A percentile compares a stretch with the other conserved stretches of the same genome.
Conservation (phyloP, 2,888 invertebrate species). For the Acronicta leporina region DNA sequence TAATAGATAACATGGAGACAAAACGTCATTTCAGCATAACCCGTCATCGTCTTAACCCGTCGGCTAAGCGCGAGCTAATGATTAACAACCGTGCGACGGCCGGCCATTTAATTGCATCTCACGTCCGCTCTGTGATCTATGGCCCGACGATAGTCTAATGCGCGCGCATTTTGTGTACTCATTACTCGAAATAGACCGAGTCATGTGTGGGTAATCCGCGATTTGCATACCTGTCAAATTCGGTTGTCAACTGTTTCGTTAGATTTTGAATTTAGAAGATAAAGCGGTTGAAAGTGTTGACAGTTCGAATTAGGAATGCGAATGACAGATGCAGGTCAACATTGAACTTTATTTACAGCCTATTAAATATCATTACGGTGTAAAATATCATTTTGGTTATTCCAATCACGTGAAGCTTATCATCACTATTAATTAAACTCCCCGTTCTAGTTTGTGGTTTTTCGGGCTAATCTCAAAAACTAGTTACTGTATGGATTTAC, state of each 20-base stretch:
- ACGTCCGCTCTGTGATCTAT: constrained; percentile 47
- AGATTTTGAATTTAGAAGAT: neutral
- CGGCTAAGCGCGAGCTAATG: constrained; percentile 43
- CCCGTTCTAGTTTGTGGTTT: no score
- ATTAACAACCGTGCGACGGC: constrained; percentile 47
- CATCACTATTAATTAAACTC: no score
- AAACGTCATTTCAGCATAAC: constrained; percentile 21
- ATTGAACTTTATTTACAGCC: no score
- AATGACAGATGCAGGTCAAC: neutral
- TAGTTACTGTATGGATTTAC: no score
- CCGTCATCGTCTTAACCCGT: constrained; percentile 6
- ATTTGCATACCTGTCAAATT: constrained; percentile 38
- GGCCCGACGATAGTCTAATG: constrained; percentile 49
- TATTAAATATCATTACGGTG: no score
- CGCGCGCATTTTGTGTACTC: constrained; percentile 44
- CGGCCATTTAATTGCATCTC: constrained; percentile 51
- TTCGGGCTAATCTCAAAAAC: no score
- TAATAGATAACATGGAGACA: constrained; percentile 1
- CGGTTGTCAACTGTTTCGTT: constrained; percentile 19
- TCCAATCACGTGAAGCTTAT: no score
- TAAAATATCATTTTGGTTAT: no score
- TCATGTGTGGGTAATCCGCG: constrained; percentile 23
- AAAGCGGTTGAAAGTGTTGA: neutral
- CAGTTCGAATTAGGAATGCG: neutral
- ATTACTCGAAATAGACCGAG: constrained; percentile 49